These are phyloP conservation scores for Bimastos eiseni DNA, from an alignment of 2,888 invertebrate species.

Conservation along the genomic window DNA sequence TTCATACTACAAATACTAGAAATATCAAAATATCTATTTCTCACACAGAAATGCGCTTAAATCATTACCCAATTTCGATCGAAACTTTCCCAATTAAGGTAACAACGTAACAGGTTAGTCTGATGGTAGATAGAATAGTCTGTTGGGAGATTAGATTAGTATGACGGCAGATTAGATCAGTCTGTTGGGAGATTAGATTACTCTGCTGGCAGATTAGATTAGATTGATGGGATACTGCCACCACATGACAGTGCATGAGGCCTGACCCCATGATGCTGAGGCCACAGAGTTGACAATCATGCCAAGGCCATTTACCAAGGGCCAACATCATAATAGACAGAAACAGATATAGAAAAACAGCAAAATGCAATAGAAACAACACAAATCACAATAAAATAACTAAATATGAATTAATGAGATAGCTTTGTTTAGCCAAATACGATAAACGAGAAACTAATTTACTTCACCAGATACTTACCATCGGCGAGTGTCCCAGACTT, in stretches of 20 bases:
- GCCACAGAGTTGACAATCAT: neutral
- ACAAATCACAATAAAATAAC: neutral
- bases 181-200: no score
- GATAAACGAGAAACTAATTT: neutral
- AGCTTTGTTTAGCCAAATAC: neutral
- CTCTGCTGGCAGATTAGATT: no score
- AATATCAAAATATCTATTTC: no score
- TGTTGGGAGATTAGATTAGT: neutral
- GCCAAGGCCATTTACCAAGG: no score
- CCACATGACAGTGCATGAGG: no score
- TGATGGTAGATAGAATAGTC: no score
- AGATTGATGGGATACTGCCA: no score
- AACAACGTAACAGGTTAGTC: neutral
- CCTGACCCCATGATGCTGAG: neutral
- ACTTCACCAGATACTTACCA: neutral
- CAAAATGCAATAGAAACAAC: neutral
- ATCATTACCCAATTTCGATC: neutral
- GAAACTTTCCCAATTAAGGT: no score
- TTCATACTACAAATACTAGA: neutral
- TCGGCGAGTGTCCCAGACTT: neutral
- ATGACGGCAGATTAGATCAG: no score
- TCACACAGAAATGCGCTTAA: neutral
- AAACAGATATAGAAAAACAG: neutral
- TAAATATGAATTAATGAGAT: neutral
- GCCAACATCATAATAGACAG: neutral